Conservation (phyloP, 2,888 invertebrate species). For the Thecophora atra region DNA sequence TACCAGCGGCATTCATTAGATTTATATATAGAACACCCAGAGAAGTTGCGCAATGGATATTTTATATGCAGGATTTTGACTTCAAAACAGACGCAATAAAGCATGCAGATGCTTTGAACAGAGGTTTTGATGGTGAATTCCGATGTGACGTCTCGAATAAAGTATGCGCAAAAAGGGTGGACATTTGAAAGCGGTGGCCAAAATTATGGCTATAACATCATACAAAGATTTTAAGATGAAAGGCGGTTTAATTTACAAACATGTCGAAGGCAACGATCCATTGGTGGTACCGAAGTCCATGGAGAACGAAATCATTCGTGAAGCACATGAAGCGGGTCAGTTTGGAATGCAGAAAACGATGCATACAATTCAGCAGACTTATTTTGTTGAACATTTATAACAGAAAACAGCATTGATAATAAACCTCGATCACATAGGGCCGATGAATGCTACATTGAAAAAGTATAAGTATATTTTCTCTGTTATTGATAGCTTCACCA, state of each 20-base stretch:
- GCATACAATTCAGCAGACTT: conserved; percentile 34
- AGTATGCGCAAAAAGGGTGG: conserved; percentile 16
- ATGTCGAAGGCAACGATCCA: conserved; percentile 25
- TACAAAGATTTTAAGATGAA: conserved; percentile 33
- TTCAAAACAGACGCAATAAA: conserved; percentile 18
- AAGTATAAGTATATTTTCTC: conserved; percentile 36
- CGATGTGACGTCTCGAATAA: conserved; percentile 17
- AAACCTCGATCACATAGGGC: conserved; percentile 44
- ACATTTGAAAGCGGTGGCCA: conserved; percentile 34
- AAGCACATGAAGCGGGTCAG: conserved; percentile 38
- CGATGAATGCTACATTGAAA: conserved; percentile 45
- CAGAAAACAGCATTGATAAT: conserved; percentile 30
- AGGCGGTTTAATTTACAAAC: conserved; percentile 20
- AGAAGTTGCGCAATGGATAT: conserved; percentile 39
- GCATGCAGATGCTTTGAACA: conserved; percentile 37
- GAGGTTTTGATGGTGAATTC: too few relatives aligned
- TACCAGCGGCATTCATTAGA: conserved; percentile 36
- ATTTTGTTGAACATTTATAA: conserved; percentile 40
- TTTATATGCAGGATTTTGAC: conserved; percentile 37
- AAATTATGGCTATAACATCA: conserved; percentile 31
- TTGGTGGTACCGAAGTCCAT: conserved; percentile 39
- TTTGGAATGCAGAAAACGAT: conserved; percentile 34
- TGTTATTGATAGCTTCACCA: conserved; percentile 12
- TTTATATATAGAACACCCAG: conserved; percentile 32
- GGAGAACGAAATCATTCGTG: conserved; percentile 34